Base-by-base conservation (phyloP, 2,113 vertebrate species). In the Nanorana parkeri region DNA sequence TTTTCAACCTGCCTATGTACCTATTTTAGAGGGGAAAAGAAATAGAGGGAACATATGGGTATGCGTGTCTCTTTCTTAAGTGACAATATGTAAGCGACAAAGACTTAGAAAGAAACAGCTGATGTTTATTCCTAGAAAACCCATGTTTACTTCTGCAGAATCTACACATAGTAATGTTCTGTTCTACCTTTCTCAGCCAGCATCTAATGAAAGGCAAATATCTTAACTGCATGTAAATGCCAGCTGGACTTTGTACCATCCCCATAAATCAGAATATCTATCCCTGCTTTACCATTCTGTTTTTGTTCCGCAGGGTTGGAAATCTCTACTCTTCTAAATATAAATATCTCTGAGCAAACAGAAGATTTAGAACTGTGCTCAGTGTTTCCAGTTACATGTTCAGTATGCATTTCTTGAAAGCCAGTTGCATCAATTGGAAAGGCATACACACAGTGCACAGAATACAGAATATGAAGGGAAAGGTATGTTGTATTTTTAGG, bases 311-410 rank as follows among this genome's bases (percentile, higher is more conserved):
- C 24, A 2, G 51, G 51, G 68, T 51, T n/a, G 47, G 47, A 52
- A 23, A 71, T 71, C 26, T 71, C 26, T 24, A 54, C 68, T 24
- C 41, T 71, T 71, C 68, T 52, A 71, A 71, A 71, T 71, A 71
- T 71, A 71, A 71, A 71, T 55, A 71, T 54, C 47, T 54, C 68
- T 20, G 54, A 51, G 68, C 68, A 71, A 51, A 71, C 54, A 54
- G 20, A 71, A 71, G 51, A 71, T 71, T 71, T 26, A 71, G 68
- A 55, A 51, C 11, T 17, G 23, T 71, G 51, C 17, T 69, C 17
- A 41, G 41, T 71, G 41, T 47, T 11, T 47, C 6, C 8, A 54
- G 68, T 55, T 71, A 54, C 52, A 71, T 24, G 13, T 71, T 71
- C 68, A 54, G 51, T 17, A 54, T 24, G 54, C 17, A 55, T 71